Conservation (phyloP, 2,888 invertebrate genomes). For the Euzophera pinguis region DNA sequence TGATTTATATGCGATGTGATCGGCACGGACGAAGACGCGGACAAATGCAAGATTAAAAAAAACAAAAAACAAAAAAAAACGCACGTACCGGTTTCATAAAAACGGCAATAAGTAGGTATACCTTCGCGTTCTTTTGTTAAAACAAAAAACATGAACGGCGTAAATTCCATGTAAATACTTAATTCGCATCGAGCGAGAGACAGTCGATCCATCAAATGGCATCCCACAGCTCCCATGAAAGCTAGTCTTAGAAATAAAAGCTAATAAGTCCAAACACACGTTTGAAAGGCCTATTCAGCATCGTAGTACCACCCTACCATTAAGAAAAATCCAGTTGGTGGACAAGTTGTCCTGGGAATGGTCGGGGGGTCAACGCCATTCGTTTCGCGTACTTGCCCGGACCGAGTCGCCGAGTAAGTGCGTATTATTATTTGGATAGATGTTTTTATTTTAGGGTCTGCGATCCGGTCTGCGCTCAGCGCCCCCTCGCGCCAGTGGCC, state of each 20-base stretch:
- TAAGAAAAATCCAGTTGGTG: slow-evolving; percentile 70
- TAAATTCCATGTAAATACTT: slow-evolving; percentile 2
- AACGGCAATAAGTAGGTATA: not conserved
- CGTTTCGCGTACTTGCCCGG: slow-evolving; percentile 72
- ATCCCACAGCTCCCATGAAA: slow-evolving; percentile 49
- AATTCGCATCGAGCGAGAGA: slow-evolving; percentile 6
- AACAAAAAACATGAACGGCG: slow-evolving; percentile 4
- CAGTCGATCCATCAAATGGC: slow-evolving; percentile 22
- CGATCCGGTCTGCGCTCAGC: slow-evolving; percentile 74
- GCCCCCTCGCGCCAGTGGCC: slow-evolving; percentile 65
- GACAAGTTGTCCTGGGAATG: slow-evolving; percentile 70
- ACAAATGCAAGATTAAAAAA: not conserved
- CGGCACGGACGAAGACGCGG: not conserved
- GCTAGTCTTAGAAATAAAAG: slow-evolving; percentile 70
- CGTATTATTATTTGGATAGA: slow-evolving; percentile 78
- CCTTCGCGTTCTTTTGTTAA: not conserved
- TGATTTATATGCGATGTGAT: not conserved
- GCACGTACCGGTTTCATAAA: slow-evolving; percentile 4
- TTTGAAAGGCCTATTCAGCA: slow-evolving; percentile 68
- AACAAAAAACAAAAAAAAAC: not conserved
- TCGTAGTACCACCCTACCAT: slow-evolving; percentile 65
- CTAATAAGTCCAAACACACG: slow-evolving; percentile 68
- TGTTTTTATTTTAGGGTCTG: slow-evolving; percentile 78
- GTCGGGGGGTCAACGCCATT: slow-evolving; percentile 77
- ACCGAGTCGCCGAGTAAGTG: slow-evolving; percentile 53